Conservation (phyloP, 1,140 invertebrate species). For the Artemia franciscana region DNA sequence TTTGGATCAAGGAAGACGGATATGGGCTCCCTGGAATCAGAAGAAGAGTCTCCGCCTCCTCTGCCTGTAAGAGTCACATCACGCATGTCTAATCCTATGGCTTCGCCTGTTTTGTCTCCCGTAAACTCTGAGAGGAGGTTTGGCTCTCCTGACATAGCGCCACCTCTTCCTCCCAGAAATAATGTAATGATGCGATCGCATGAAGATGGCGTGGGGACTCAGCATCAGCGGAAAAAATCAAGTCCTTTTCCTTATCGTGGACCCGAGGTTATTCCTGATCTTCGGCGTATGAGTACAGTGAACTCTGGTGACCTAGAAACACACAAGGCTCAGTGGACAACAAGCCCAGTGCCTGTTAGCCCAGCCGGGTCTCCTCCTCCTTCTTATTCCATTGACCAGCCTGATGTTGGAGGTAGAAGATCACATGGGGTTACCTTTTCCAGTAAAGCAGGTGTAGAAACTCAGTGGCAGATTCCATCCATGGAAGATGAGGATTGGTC, state of each 20-base stretch:
- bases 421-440: not conserved
- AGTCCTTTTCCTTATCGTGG: conserved; percentile 35
- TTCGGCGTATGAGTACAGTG: conserved; percentile 28
- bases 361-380: conserved; percentile 67
- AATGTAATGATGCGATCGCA: not conserved
- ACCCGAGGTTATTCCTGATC: conserved; percentile 19
- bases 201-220: not conserved
- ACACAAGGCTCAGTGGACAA: conserved; percentile 11
- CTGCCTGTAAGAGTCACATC: conserved; percentile 28
- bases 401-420: not conserved
- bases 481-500: conserved; percentile 86
- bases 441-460: conserved; percentile 12
- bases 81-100: not conserved
- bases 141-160: not conserved
- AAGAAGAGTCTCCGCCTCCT: conserved; percentile 25
- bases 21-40: not conserved
- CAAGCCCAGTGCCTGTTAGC: conserved; percentile 25
- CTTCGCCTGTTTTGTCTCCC: conserved; percentile 6
- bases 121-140: not conserved
- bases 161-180: conserved; percentile 6
- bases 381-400: conserved; percentile 29
- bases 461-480: conserved; percentile 56
- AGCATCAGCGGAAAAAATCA: conserved; percentile 41
- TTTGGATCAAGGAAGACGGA: conserved; percentile 18
- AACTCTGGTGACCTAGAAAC: conserved; percentile 30